Base-by-base conservation (phyloP, 1,140 invertebrate species). In the Pseudomyrmex concolor region DNA sequence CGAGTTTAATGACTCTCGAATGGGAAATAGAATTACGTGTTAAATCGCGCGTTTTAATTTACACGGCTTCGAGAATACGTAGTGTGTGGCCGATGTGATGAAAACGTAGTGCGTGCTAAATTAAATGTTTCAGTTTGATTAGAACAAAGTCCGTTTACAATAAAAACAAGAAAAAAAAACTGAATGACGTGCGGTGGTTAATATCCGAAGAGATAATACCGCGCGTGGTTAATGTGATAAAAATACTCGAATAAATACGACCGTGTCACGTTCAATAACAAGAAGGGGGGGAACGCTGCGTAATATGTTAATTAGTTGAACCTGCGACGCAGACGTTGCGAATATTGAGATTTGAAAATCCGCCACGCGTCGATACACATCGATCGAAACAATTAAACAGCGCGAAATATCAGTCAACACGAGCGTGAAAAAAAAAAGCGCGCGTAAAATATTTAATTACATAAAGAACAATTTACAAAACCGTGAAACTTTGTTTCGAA, bases 281-380 rank as follows among this genome's bases (percentile, higher is more conserved):
- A 3, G 3, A 3, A 0, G 2, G 4, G 25, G 25, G 25, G 3
- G 17, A 12, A 17, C 68, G 59, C 66, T 50, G 19, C 54, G 76
- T 22, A 80, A 80, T 80, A 71, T 80, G 66, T 70, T 80, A 80
- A 80, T 80, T 80, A 60, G n/a, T 19, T 15, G 19, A 80, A 1
- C 43, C 19, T 7, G 19, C 15, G 19, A n/a, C 63, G 13, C 34
- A 25, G 15, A 22, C 54, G 8, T 17, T 54, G 34, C 67, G 45
- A 77, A 78, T 43, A 22, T 1, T 1, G 34, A 25, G 34, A 34
- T 48, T 59, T 22, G 7, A 80, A 62, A 80, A 48, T 34, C 54
- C n/a, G 43, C 45, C 4, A 34, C 25, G 25, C 25, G 5, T 34
- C 34, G 5, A 34, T 48, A 9, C 17, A 54, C 54, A 34, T 34